Base-by-base conservation (phyloP, 2,797 vertebrate species). In the Schizopygopsis pylzovi region DNA sequence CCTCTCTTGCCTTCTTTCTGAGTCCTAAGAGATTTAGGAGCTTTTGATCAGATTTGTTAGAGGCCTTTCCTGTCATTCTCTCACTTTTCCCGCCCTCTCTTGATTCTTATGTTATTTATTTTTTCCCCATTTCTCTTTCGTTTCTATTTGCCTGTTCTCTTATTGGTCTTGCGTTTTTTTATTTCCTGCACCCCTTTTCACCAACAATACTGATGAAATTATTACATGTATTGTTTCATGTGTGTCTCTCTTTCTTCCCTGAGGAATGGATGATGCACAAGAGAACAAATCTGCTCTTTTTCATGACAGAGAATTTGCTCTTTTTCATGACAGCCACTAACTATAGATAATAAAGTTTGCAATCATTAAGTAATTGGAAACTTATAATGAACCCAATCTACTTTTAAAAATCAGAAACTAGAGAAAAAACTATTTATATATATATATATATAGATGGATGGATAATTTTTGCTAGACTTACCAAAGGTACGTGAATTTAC, bases 21-120 rank as follows among this genome's bases (percentile, higher is more conserved):
- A 49, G 45, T 49, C 75, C 73, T 76, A 11, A 15, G 28, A 78
- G 75, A 84, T 84, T 68, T 43, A 47, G 18, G 41, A 70, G 65
- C 73, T 79, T 84, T 84, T 84, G 59, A 84, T 84, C 63, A 84
- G 47, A 79, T 84, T 77, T 56, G 73, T 84, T 79, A 49, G 18
- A 84, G 73, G 59, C 82, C 61, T 76, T 80, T 78, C 47, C 33
- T 61, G 45, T 67, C 61, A 41, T 73, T 70, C 41, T 73, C 54
- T 78, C 39, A 43, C 45, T 81, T 75, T 68, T 65, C 59, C 33
- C 43, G 41, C 87, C 63, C 41, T 73, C 54, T 68, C 25, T 80
- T 22, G 15, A 25, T 67, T 6, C 61, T 47, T 25, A 33, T 20
- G 45, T 47, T 37, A 68, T 13, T 52, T 22, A 1, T 68, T 15